Conservation (phyloP, 2,797 vertebrate genomes). For the Myotis findleyi region DNA sequence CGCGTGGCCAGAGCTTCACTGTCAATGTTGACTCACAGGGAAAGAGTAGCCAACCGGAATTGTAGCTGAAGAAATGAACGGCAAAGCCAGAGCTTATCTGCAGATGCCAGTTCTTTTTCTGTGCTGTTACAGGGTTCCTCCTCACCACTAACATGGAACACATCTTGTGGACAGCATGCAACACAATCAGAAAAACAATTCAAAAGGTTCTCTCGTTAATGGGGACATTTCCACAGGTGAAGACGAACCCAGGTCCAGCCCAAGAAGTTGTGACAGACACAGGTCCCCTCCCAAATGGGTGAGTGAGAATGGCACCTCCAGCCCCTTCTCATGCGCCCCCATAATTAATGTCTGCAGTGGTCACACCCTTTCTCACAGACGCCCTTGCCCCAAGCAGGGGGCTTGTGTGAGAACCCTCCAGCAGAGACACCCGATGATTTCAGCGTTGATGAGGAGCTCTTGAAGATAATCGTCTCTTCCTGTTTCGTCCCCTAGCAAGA, state of each 20-base stretch:
- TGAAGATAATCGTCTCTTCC: constrained; percentile 74
- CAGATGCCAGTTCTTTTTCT: not conserved
- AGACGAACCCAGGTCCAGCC: not conserved
- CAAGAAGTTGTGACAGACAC: not conserved
- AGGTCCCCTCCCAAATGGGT: not conserved
- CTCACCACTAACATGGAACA: not conserved
- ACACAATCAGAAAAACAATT: not conserved
- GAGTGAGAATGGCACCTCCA: not conserved
- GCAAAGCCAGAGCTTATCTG: not conserved
- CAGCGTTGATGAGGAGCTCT: constrained; percentile 65
- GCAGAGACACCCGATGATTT: constrained; percentile 40
- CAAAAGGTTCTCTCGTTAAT: not conserved
- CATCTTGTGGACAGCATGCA: not conserved
- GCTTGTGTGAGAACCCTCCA: constrained; percentile 22
- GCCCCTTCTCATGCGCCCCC: not conserved
- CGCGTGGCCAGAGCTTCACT: constrained; percentile 48
- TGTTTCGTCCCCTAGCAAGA: constrained; percentile 55
- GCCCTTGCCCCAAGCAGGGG: not conserved
- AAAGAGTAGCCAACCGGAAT: constrained; percentile 55
- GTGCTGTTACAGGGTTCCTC: not conserved
- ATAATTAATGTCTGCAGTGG: not conserved
- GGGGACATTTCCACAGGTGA: not conserved
- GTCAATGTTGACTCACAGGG: constrained; percentile 67
- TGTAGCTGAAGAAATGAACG: constrained; percentile 9
- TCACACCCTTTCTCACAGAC: not conserved